These are phyloP conservation scores for Pristionchus exspectatus DNA, from an alignment of 2,888 invertebrate genomes.

Conservation along the genomic window DNA sequence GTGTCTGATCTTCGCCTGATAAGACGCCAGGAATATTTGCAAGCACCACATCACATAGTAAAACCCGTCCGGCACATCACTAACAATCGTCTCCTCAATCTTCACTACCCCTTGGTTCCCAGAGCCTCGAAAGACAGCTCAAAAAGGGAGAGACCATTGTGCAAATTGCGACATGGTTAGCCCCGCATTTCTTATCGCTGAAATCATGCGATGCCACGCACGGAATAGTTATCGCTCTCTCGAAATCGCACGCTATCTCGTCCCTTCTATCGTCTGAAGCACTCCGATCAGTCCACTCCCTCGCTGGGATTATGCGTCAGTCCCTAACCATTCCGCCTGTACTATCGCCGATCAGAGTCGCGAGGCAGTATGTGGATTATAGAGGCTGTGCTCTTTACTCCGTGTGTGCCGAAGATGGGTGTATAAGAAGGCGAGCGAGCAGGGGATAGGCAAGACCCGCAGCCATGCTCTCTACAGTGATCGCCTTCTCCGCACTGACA, in stretches of 20 bases:
- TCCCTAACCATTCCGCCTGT: not conserved
- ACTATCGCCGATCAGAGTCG: not conserved
- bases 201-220: conserved; percentile 43
- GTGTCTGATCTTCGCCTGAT: not conserved
- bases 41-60: conserved; percentile 36
- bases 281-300: conserved; percentile 16
- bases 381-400: not conserved
- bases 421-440: not conserved
- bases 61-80: not conserved
- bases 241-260: not conserved
- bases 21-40: not conserved
- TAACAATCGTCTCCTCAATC: not conserved
- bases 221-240: conserved; percentile 40
- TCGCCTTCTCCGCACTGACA: conserved; percentile 6
- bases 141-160: not conserved
- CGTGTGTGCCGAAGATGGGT: too few relatives aligned
- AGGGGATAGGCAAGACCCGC: not conserved
- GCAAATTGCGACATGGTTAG: not conserved
- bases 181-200: not conserved
- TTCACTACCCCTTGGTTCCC: not conserved
- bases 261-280: not conserved
- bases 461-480: conserved; percentile 28
- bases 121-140: not conserved
- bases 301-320: not conserved
- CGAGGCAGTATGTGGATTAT: not conserved